These are phyloP conservation scores for Tanaodytes sp. DNA, from an alignment of 2,888 invertebrate species.

Conservation along the genomic window DNA sequence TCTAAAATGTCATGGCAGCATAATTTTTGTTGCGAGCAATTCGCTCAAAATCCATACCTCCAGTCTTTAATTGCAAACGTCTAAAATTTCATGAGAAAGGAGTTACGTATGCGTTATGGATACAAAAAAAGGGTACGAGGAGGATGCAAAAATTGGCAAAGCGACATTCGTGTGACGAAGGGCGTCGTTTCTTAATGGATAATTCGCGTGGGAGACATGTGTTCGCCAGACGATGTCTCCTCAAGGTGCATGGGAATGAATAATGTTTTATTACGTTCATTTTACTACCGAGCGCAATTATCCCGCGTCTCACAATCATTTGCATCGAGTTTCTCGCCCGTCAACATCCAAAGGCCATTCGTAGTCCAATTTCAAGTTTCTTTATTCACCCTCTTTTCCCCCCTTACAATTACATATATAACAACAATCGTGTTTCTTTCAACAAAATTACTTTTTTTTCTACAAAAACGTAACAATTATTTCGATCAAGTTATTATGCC, in stretches of 20 bases:
- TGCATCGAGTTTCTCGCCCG: not conserved
- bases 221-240: conserved; percentile 66
- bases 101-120: conserved; percentile 38
- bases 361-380: too few relatives aligned
- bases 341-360: too few relatives aligned
- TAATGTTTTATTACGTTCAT: conserved; percentile 61
- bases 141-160: conserved; percentile 47
- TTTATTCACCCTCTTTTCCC: too few relatives aligned
- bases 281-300: conserved; percentile 53
- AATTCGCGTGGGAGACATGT: conserved; percentile 65
- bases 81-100: conserved; percentile 20
- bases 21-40: conserved; percentile 22
- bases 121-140: conserved; percentile 37
- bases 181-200: conserved; percentile 65
- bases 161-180: conserved; percentile 60
- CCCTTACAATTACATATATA: too few relatives aligned
- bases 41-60: conserved; percentile 9
- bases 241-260: conserved; percentile 65
- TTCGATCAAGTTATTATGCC: too few relatives aligned
- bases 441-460: too few relatives aligned
- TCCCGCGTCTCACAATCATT: conserved; percentile 27
- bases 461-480: too few relatives aligned
- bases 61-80: conserved; percentile 36
- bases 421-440: too few relatives aligned
- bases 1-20: not conserved